Evolutionary conservation across 2,113 vertebrate species (phyloP).

Genomic region (Mesocricetus auratus): DNA sequence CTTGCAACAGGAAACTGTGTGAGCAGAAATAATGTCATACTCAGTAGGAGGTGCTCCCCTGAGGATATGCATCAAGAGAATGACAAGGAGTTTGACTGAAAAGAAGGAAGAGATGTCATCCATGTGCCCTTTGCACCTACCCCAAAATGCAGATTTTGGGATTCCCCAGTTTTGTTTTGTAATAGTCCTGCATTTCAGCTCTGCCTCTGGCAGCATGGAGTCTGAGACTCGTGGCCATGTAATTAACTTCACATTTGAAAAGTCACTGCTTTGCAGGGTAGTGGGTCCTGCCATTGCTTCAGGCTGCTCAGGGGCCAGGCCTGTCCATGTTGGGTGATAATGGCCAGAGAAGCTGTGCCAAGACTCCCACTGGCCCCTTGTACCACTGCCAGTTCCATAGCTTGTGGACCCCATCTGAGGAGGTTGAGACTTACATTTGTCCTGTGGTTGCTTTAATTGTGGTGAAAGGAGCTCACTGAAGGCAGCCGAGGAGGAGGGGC

Average conservation of each 20-base stretch:
- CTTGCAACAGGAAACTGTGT: not conserved
- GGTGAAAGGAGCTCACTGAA: conserved; percentile 36
- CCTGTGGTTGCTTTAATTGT: conserved; percentile 58
- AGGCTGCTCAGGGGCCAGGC: conserved; percentile 48
- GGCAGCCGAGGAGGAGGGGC: not conserved
- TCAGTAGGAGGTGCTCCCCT: no score
- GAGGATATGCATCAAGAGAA: not conserved
- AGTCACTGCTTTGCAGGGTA: conserved; percentile 70
- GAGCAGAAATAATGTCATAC: not conserved
- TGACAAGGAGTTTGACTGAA: not conserved
- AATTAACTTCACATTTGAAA: conserved; percentile 82
- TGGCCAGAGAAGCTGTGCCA: conserved; percentile 53
- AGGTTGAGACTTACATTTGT: conserved; percentile 4
- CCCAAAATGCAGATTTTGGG: conserved; percentile 36
- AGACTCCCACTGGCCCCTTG: not conserved
- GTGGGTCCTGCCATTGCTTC: conserved; percentile 50
- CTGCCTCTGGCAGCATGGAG: conserved; percentile 50
- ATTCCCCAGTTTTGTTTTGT: conserved; percentile 38
- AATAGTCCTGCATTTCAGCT: conserved; percentile 22
- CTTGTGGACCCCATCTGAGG: rapidly evolving
- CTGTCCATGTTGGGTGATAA: conserved; percentile 23
- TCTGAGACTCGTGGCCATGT: conserved; percentile 25
- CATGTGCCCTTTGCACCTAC: rapidly evolving
- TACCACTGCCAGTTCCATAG: not conserved
- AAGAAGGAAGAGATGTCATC: not conserved